phyloP scores from a whole-genome alignment of 2,113 vertebrate species.

The Dasyprocta punctata region DNA sequence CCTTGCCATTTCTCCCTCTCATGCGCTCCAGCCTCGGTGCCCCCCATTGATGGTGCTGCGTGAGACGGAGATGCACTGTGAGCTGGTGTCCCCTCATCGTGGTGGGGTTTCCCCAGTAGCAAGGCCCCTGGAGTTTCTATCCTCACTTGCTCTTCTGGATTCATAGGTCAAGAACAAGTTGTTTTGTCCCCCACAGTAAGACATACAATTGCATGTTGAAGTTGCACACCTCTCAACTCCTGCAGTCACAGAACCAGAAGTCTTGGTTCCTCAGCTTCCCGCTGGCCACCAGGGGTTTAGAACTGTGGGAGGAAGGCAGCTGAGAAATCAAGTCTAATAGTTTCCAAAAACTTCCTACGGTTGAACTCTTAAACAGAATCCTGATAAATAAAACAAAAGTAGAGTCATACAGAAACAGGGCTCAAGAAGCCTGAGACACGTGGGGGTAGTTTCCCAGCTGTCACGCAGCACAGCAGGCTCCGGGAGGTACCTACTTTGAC shows the following conservation, averaged over 20 bases:
- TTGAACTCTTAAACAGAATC: background rate
- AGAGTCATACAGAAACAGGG: background rate
- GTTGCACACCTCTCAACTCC: background rate
- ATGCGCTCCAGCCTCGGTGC: background rate
- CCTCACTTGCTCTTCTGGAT: background rate
- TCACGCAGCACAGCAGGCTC: accelerated
- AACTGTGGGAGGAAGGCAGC: background rate
- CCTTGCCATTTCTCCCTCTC: background rate
- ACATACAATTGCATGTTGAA: background rate
- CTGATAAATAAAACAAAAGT: background rate
- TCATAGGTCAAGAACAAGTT: background rate
- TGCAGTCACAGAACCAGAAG: background rate
- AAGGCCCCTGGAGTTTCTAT: background rate
- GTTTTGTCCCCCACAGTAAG: background rate
- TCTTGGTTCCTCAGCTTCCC: background rate
- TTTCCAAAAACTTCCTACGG: background rate
- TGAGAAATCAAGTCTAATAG: background rate
- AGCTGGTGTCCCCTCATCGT: accelerated
- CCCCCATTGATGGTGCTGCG: accelerated
- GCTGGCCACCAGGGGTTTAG: background rate
- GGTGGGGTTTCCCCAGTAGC: background rate
- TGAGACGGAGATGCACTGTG: accelerated
- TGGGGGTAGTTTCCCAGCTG: too few species aligned
- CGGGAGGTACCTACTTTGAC: background rate
- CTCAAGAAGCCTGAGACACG: background rate